Base-by-base conservation (phyloP, 2,888 invertebrate species). In the Molorchus minor region DNA sequence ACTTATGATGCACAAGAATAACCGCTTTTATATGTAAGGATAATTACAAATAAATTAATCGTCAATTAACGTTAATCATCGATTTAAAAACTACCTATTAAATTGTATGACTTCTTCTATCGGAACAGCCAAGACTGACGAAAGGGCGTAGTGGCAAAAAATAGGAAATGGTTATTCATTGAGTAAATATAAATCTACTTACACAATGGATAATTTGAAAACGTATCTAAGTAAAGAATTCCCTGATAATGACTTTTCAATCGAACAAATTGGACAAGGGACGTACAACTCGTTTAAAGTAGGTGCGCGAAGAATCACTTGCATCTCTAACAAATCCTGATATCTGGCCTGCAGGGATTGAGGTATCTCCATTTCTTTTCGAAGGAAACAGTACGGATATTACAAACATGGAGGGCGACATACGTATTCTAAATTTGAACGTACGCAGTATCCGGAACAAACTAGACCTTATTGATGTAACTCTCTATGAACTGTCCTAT, bases 51-150 rank as follows among this genome's bases (percentile, higher is more conserved):
- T n/a, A n/a, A n/a, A n/a, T n/a, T n/a, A n/a, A n/a, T n/a, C n/a
- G n/a, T n/a, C n/a, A n/a, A n/a, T n/a, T n/a, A n/a, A n/a, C n/a
- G n/a, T n/a, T n/a, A n/a, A n/a, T n/a, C n/a, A n/a, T n/a, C n/a
- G n/a, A n/a, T n/a, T n/a, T n/a, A n/a, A n/a, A n/a, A n/a, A n/a
- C n/a, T n/a, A n/a, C n/a, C n/a, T n/a, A n/a, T n/a, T n/a, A n/a
- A n/a, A n/a, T n/a, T n/a, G n/a, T n/a, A n/a, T n/a, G n/a, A n/a
- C n/a, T n/a, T n/a, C n/a, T n/a, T n/a, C n/a, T 12, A 35, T 35
- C 15, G 12, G 35, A 35, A 35, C 35, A 35, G 35, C 12, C 12
- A 35, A 12, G 12, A 3, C 12, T 13, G 1, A 35, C 84, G 15
- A 36, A 15, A 16, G 13, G 13, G 1, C 8, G 15, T 36, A 2